A percentile compares a stretch with the other conserved stretches of the same genome.
phyloP scores from a whole-genome alignment of 2,797 vertebrate genomes.

The Uromys caudimaculatus region DNA sequence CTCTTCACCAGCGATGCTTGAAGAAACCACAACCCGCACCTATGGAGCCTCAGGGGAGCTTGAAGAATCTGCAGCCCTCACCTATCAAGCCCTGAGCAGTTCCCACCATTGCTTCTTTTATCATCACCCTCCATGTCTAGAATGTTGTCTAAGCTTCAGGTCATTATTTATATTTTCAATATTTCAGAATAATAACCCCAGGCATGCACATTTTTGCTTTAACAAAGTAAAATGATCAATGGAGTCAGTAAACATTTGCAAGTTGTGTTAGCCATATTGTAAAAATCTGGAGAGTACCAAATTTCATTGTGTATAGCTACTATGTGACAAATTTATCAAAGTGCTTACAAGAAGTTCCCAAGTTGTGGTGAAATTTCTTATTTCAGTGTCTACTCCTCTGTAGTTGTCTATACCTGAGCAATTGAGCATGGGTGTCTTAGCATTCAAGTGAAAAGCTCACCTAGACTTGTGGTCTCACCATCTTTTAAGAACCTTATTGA shows the following conservation, averaged over 20 bases:
- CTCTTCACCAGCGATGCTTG: slow-evolving; percentile 80
- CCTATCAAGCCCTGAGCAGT: not conserved
- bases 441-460: not conserved
- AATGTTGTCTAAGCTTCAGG: not conserved
- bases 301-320: not conserved
- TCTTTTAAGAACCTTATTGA: not conserved
- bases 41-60: not conserved
- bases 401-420: not conserved
- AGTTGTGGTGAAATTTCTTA: not conserved
- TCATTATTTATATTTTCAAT: not conserved
- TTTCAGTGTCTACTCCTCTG: not conserved
- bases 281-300: not conserved
- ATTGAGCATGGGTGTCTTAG: not conserved
- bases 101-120: not conserved
- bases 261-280: not conserved
- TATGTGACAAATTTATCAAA: not conserved
- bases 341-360: not conserved
- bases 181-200: slow-evolving; percentile 7
- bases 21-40: not conserved
- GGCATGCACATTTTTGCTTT: slow-evolving; percentile 17
- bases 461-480: not conserved
- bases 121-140: not conserved
- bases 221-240: slow-evolving; percentile 47
- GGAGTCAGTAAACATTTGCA: not conserved
- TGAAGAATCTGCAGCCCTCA: not conserved